Evolutionary conservation across 2,797 vertebrate species (phyloP), one percentile per base, ranked within the genome.

Genomic region (Pelodytes ibericus): DNA sequence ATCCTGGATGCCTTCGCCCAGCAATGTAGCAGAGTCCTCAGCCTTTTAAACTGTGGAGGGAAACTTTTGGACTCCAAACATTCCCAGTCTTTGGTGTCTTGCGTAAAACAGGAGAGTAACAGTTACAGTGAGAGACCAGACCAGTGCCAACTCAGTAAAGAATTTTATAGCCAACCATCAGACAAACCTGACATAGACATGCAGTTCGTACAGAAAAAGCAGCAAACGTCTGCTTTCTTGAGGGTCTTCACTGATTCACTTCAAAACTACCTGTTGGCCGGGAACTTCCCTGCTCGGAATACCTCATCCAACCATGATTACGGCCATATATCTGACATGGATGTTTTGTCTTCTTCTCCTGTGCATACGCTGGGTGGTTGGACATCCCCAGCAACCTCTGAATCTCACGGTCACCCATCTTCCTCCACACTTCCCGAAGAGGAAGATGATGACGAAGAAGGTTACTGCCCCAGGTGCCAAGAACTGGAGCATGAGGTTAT

Each of bases 1-100:
- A 98, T 99, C 84, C 84, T 99, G 87, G 97, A 99, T 82, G 97
- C 96, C 84, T 99, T 99, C 81, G 97, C 97, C 72, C 97, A 99
- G 83, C 96, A 99, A 63, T 99, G 97, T 86, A 99, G 97, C 87
- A 92, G 97, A n/a, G 97, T 99, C 75, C 95, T 99, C 81, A 95
- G 92, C 84, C 95, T 99, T 73, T 92, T 99, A 81, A 99, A 99
- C 82, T 93, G 87, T 86, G 96, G 96, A 51, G 96, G 96, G 60
- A 95, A 96, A 72, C 92, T 98, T 62, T 90, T 99, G 90, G 96
- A 97, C 83, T 90, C 90, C 71, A 89, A 81, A 81, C 93, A 89
- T 39, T 83, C 93, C 68, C 90, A 90, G 11, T 89, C 94, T 66
- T 87, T 95, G 82, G 85, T 92, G 85, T 93, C 96, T 53, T 93